A percentile compares a stretch with the other conserved stretches of the same genome.
Evolutionary conservation across 2,888 invertebrate genomes (phyloP).

Genomic region (Orchesella flavescens): DNA sequence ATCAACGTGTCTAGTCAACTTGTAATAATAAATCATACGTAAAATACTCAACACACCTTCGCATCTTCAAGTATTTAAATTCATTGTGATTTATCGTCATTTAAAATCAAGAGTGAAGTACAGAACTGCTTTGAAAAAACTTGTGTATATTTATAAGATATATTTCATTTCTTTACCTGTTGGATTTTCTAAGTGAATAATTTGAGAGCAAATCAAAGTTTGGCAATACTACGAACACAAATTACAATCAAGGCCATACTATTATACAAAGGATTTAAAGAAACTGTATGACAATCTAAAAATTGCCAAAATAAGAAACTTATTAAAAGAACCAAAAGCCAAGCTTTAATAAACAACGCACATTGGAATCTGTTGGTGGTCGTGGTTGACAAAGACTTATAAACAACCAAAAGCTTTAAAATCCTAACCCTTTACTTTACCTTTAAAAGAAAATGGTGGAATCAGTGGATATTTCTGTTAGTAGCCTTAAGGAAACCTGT

Average conservation of each 20-base stretch:
- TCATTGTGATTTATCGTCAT: too few relatives aligned
- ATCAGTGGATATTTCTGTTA: background rate
- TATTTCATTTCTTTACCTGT: background rate
- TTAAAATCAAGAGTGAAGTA: too few relatives aligned
- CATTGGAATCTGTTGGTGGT: background rate
- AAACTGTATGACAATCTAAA: constrained; percentile 41
- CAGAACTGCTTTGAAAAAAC: too few relatives aligned
- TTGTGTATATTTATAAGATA: too few relatives aligned
- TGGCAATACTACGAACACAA: constrained; percentile 7
- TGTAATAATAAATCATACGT: too few relatives aligned
- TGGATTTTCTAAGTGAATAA: background rate
- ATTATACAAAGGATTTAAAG: background rate
- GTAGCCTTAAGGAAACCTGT: constrained; percentile 38
- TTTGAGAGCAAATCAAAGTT: background rate
- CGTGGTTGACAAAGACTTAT: background rate
- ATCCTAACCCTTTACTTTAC: background rate
- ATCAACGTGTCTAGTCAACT: constrained; percentile 1
- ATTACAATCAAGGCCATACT: constrained; percentile 27
- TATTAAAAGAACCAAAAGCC: background rate
- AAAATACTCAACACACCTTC: too few relatives aligned
- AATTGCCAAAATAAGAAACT: constrained; percentile 40
- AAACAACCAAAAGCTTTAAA: background rate
- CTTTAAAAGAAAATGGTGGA: background rate
- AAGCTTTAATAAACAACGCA: constrained; percentile 42
- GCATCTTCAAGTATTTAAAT: too few relatives aligned